phyloP scores from a whole-genome alignment of 2,797 vertebrate genomes.

The Trachops cirrhosus region DNA sequence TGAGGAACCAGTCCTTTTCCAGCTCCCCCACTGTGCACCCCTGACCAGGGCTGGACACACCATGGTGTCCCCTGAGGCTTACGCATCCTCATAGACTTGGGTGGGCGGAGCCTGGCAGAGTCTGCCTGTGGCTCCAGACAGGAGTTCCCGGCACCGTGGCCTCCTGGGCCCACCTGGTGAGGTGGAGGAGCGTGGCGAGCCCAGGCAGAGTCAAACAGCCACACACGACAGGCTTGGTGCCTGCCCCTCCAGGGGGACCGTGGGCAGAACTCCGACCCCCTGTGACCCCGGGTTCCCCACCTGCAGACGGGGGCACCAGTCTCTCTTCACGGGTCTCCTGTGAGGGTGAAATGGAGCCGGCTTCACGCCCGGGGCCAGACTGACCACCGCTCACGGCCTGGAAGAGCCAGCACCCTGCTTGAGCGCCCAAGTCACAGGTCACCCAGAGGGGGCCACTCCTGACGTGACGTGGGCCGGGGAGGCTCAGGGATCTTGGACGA shows the following conservation, averaged over 20 bases:
- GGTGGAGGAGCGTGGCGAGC: not conserved
- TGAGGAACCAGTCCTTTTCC: not conserved
- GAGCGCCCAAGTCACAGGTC: not conserved
- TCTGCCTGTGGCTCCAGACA: fast-evolving
- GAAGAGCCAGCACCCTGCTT: not conserved
- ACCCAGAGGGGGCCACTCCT: not conserved
- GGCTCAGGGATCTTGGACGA: not conserved
- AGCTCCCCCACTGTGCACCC: not conserved
- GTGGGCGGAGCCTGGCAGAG: fast-evolving
- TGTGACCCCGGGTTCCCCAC: not conserved
- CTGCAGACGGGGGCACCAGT: not conserved
- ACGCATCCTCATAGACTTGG: not conserved
- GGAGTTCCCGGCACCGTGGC: not conserved
- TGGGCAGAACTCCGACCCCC: not conserved
- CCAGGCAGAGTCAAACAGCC: too few species aligned
- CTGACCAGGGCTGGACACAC: not conserved
- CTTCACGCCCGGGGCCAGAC: not conserved
- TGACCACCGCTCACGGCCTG: fast-evolving
- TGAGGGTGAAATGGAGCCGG: not conserved
- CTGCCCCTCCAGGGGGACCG: not conserved
- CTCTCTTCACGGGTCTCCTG: not conserved
- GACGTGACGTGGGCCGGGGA: fast-evolving
- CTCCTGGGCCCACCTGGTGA: not conserved
- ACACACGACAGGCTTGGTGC: not conserved
- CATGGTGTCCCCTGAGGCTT: not conserved